phyloP scores from a whole-genome alignment of 2,888 invertebrate genomes.

The Mantis religiosa region DNA sequence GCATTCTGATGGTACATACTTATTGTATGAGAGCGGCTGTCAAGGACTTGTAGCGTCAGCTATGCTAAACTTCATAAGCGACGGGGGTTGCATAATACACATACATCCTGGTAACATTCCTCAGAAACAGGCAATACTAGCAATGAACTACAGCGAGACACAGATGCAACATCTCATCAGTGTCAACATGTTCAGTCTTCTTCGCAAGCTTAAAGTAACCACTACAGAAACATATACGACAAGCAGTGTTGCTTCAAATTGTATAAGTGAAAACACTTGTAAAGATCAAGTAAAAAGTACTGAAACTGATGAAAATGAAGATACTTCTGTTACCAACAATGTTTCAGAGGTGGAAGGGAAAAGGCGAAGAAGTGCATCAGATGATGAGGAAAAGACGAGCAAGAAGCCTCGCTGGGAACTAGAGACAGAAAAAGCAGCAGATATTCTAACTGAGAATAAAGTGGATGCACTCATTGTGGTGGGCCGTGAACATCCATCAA shows the following conservation, averaged over 20 bases:
- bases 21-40: conserved; percentile 85
- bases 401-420: conserved; percentile 65
- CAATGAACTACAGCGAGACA: conserved; percentile 73
- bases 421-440: conserved; percentile 63
- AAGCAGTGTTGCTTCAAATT: neutral
- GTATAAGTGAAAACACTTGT: neutral
- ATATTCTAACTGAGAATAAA: conserved; percentile 54
- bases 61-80: conserved; percentile 72
- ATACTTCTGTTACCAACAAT: neutral
- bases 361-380: conserved; percentile 22
- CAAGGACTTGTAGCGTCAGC: conserved; percentile 81
- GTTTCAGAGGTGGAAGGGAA: neutral
- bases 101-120: conserved; percentile 78
- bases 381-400: conserved; percentile 5
- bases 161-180: conserved; percentile 66
- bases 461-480: conserved; percentile 75
- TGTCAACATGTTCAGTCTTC: conserved; percentile 71
- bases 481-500: conserved; percentile 80
- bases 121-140: conserved; percentile 71
- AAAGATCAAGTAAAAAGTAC: neutral
- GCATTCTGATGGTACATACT: conserved; percentile 62
- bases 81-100: conserved; percentile 63
- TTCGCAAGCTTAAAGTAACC: conserved; percentile 52
- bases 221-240: neutral
- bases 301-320: neutral